Base-by-base conservation (phyloP, 2,888 invertebrate genomes). In the Sesia apiformis region DNA sequence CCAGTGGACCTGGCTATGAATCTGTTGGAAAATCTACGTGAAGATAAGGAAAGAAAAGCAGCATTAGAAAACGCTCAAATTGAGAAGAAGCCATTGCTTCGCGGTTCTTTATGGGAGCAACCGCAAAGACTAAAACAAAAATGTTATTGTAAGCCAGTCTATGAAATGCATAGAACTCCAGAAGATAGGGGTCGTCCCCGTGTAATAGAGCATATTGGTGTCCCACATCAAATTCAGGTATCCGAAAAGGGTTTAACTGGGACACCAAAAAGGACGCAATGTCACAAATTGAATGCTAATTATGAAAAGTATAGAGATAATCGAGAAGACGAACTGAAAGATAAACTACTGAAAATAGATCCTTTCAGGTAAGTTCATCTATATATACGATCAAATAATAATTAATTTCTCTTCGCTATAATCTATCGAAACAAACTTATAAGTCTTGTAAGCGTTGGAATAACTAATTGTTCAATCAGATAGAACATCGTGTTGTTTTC, bases 1-100 rank as follows among this genome's bases (percentile, higher is more conserved):
- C 80, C 85, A 43, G 75, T 60, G 1, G 85, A 88, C 55, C 64
- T 89, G 38, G 63, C 76, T 5, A 87, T 89, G 86, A 88, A 88
- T 59, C 59, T 79, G 38, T 53, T 76, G 6, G 76, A 77, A 49
- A 75, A 73, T 42, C 57, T 74, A 3, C 72, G 86, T 3, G 72
- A 78, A 58, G 73, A 81, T 5, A 80, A 75, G 55, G 88, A 88
- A 67, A 68, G 75, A 51, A 88, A 88, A 63, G 65, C 53, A 0
- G 76, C 65, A 3, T 59, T 89, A 51, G 82, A 84, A 63, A 60
- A 84, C 55, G 83, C 86, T n/a, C 78, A 86, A 60, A 69, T 84
- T 52, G 57, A 67, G 5, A 65, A 65, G 49, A 81, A 79, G 54
- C 63, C 75, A 0, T 63, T 58, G 3, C 49, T 81, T 3, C 71